Base-by-base conservation (phyloP, 2,113 vertebrate species). In the Poeciliopsis occidentalis region DNA sequence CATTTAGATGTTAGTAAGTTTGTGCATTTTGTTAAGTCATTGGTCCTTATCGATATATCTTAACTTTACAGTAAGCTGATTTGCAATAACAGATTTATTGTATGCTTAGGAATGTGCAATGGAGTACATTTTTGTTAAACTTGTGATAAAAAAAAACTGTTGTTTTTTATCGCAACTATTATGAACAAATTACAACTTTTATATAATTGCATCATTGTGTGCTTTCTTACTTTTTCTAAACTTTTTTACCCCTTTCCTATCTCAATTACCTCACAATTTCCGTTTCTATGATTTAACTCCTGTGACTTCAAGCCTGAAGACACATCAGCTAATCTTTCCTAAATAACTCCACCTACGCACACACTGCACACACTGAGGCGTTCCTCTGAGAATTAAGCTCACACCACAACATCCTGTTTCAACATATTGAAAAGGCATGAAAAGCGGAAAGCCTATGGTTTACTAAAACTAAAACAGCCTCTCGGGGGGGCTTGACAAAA, bases 391-490 rank as follows among this genome's bases (percentile, higher is more conserved):
- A 37, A 5, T 76, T 26, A 29, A 63, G 68, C 64, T 73, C 22
- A 24, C 41, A 72, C 88, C 83, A 87, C 91, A 88, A 72, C 85
- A 87, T 91, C 91, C 88, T 91, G 81, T 86, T 88, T 87, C 75
- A 87, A 66, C 61, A 78, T 57, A n/a, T 24, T 57, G 77, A 63
- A 69, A 29, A 80, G 24, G 29, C 29, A 54, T n/a, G 19, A 73
- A 67, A 77, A 68, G 64, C 24, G 51, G 61, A 39, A 6, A 64
- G 22, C 24, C 61, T 32, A 27, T 64, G 15, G 57, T 82, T 69
- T n/a, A 51, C 12, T 3, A 0, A 54, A 57, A 34, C 62, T 5
- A 37, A 73, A 73, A 24, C 22, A 31, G 22, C 31, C 15, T 41
- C 44, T 60, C 3, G 1, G 32, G 1, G 1, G 22, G 15, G 41